Evolutionary conservation across 2,888 invertebrate genomes (phyloP), one percentile per base, ranked within the genome.

Genomic region (Volucella bombylans): DNA sequence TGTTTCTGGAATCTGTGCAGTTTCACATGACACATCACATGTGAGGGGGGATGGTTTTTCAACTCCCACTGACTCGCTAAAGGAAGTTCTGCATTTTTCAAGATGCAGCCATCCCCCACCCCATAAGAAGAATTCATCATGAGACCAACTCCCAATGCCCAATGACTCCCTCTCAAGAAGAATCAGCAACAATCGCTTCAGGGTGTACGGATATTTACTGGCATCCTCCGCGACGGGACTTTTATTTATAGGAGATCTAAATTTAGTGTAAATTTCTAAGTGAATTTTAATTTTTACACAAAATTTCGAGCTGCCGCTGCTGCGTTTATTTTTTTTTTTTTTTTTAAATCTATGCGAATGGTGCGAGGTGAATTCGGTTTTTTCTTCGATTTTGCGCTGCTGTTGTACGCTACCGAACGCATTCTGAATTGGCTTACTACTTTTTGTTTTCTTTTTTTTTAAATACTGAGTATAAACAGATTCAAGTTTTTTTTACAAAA

Each of bases 241-340:
- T 77, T 80, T 85, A 85, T 85, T 85, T 85, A 85, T 85, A 85
- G 85, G 85, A 81, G 43, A 72, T 85, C 85, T 85, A 85, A 81
- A 81, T 81, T 81, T 85, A 85, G 85, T 81, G 85, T 67, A 77
- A 77, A 77, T 77, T 72, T 72, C 81, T 85, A 85, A 85, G 81
- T 85, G 72, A 81, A 85, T 85, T 81, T 83, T 85, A 71, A 81
- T 68, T 85, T 85, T 81, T 77, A 85, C 81, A 83, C 68, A 71
- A 80, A 77, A 55, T 64, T 69, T 12, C 45, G 49, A 6, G 31
- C 31, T 31, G 31, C 31, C 31, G 31, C 31, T 31, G 31, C 6
- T 31, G 49, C 57, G 23, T 45, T 47, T n/a, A n/a, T n/a, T n/a
- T n/a, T 76, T 68, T 76, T 67, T 74, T 59, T 67, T 68, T 71